phyloP scores from a whole-genome alignment of 2,888 invertebrate species.

The Diploptera punctata region DNA sequence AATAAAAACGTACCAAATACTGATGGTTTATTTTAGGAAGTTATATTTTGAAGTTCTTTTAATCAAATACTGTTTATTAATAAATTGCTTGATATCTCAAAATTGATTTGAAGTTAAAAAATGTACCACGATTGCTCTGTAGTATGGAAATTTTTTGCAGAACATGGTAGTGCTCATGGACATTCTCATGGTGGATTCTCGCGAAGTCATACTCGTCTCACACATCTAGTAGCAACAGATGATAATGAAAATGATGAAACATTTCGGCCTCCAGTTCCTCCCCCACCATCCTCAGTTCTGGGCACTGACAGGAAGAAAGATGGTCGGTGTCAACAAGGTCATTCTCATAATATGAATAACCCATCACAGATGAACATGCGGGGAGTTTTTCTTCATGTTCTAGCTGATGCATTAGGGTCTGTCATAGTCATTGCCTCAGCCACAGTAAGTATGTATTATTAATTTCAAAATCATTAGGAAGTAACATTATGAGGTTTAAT shows the following conservation, averaged over 20 bases:
- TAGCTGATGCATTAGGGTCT: conserved; percentile 97
- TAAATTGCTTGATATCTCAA: no score
- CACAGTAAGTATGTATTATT: conserved; percentile 53
- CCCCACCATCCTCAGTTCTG: conserved; percentile 41
- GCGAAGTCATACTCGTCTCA: conserved; percentile 64
- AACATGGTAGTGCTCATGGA: conserved; percentile 69
- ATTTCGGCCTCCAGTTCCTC: conserved; percentile 57
- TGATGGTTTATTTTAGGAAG: no score
- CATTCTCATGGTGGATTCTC: conserved; percentile 69
- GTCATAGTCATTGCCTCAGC: conserved; percentile 91
- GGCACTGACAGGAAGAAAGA: conserved; percentile 50
- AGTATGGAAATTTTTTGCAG: no score
- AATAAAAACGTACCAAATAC: no score
- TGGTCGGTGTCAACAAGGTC: conserved; percentile 60
- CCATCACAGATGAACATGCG: conserved; percentile 97
- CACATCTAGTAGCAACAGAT: conserved; percentile 68
- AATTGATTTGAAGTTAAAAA: no score
- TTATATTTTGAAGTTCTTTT: no score
- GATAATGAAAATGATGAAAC: conserved; percentile 76
- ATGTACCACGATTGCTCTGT: no score
- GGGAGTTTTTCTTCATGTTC: conserved; percentile 98
- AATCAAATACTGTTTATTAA: no score
- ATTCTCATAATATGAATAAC: conserved; percentile 53
- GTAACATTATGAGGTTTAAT: no score
- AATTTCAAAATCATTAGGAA: background rate